phyloP scores from a whole-genome alignment of 2,888 invertebrate species.

The Cryptosula pallasiana region DNA sequence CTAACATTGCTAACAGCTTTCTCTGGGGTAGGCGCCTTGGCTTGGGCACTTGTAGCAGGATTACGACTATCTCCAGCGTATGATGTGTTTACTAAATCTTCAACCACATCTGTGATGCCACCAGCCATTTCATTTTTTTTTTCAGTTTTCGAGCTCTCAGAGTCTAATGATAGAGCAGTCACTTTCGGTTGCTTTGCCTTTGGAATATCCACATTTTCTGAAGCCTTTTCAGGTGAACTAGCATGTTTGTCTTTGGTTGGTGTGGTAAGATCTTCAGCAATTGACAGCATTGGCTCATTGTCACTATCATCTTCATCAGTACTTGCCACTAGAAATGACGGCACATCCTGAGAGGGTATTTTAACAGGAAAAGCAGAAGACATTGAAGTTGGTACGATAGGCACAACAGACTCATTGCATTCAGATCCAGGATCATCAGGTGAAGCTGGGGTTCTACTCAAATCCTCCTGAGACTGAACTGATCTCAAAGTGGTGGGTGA shows the following conservation, averaged over 20 bases:
- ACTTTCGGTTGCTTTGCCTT: too few species aligned
- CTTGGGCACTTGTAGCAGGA: too few species aligned
- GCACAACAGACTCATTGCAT: background rate
- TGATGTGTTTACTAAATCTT: background rate
- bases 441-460: background rate
- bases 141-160: background rate
- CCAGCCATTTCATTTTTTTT: background rate
- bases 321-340: background rate
- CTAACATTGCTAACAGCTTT: too few species aligned
- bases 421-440: background rate
- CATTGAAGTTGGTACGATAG: background rate
- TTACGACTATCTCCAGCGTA: too few species aligned
- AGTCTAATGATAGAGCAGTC: background rate
- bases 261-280: background rate
- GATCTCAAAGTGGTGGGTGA: constrained; percentile 9
- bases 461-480: background rate
- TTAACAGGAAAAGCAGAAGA: background rate
- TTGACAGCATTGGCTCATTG: background rate
- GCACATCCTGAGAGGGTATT: background rate
- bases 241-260: background rate
- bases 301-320: constrained; percentile 21
- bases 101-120: background rate
- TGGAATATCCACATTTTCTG: too few species aligned
- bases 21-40: too few species aligned
- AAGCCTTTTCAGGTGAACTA: too few species aligned